phyloP scores from a whole-genome alignment of 1,140 invertebrate genomes.

The Samia ricini region DNA sequence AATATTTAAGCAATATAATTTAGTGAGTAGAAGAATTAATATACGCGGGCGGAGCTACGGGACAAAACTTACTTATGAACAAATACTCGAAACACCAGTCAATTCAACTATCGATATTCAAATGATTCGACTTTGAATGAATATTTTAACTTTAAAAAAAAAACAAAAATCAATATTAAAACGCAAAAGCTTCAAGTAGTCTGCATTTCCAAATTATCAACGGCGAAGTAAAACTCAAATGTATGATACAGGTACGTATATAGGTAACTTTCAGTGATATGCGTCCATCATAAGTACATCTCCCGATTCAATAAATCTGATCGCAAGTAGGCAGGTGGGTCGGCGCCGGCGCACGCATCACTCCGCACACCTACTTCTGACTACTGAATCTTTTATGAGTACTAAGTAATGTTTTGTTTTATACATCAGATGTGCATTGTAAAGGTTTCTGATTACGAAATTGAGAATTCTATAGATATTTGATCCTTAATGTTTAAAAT shows the following conservation, averaged over 20 bases:
- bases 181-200: too few species aligned
- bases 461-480: neutral
- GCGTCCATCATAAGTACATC: neutral
- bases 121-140: too few species aligned
- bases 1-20: too few species aligned
- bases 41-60: too few species aligned
- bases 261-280: slow-evolving; percentile 17
- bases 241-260: slow-evolving; percentile 15
- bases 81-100: too few species aligned
- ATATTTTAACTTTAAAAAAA: too few species aligned
- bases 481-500: too few species aligned
- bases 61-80: too few species aligned
- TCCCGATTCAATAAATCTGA: slow-evolving; percentile 35
- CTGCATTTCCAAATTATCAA: too few species aligned
- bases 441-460: neutral
- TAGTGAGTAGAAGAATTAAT: too few species aligned
- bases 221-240: neutral
- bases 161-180: too few species aligned
- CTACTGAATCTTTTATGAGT: slow-evolving; percentile 32
- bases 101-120: too few species aligned
- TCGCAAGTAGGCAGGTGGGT: slow-evolving; percentile 33
- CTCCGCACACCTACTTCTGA: slow-evolving; percentile 16
- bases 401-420: slow-evolving; percentile 18
- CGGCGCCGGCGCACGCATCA: slow-evolving; percentile 34
- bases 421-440: slow-evolving; percentile 4